Base-by-base conservation (phyloP, 2,113 vertebrate species). In the Syrmaticus mikado region DNA sequence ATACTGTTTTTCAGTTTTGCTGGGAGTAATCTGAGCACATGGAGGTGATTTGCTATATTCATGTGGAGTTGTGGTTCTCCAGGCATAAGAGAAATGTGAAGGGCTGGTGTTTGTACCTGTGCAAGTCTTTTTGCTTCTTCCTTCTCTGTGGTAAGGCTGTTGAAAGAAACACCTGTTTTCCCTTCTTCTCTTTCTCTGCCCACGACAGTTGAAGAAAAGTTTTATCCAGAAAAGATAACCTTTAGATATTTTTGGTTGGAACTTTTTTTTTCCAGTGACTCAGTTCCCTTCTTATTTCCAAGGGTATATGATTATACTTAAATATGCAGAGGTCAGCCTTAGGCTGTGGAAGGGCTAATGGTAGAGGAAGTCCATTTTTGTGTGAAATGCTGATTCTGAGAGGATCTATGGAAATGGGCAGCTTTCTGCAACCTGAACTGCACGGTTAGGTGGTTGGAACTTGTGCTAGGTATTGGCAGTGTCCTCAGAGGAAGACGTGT, bases 381-480 rank as follows among this genome's bases (percentile, higher is more conserved):
- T 25, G 20, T 76, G 71, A 82, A 76, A 43, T 73, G 27, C 27
- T 0, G 0, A 17, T 91, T 94, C 40, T 38, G 24, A 41, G 48
- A 43, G 48, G 32, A 65, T 72, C n/a, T 32, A 40, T 18, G 17
- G 38, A 34, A 24, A 32, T 8, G 2, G 0, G 34, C 52, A 68
- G 32, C 50, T 83, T 78, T 75, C 48, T 45, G 28, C 13, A 64
- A 66, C 16, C 22, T 73, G 53, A 78, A 17, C 14, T 46, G 52
- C 13, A 36, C 62, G 77, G 9, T 40, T 4, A 62, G 16, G 41
- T 53, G 62, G 15, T 1, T 18, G 8, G 43, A 36, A 53, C 19
- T 13, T 75, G 15, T 86, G 57, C 73, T 74, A 75, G 45, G 65
- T 30, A 40, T 45, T 0, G 0, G 24, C 32, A 68, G 18, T 28